A percentile compares a stretch with the other conserved stretches of the same genome.
Evolutionary conservation across 2,888 invertebrate species (phyloP).

Genomic region (Cantharis lateralis): DNA sequence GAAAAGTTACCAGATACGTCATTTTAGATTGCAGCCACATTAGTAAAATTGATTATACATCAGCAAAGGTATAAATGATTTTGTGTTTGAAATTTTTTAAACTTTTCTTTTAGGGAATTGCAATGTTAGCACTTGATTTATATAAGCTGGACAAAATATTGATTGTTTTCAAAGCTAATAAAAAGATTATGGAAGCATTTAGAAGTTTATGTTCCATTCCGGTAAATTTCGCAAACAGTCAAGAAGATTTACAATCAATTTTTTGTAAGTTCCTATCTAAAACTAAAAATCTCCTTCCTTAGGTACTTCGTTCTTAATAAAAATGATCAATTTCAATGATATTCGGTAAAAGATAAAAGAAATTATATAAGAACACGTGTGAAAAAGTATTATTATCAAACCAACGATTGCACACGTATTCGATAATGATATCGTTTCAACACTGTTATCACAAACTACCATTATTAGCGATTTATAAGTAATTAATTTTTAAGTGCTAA

Average conservation of each 20-base stretch:
- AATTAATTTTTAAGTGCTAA: too few species aligned
- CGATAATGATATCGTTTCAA: too few species aligned
- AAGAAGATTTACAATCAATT: background rate
- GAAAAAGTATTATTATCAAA: too few species aligned
- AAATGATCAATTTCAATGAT: too few species aligned
- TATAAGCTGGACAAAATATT: slow-evolving; percentile 39
- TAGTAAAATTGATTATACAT: slow-evolving; percentile 69
- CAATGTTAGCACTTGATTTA: slow-evolving; percentile 42
- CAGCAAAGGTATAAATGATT: slow-evolving; percentile 61
- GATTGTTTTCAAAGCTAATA: slow-evolving; percentile 34
- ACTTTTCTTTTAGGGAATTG: slow-evolving; percentile 44
- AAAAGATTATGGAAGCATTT: background rate
- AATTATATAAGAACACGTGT: too few species aligned
- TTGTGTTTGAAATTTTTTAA: background rate
- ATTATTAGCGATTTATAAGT: too few species aligned
- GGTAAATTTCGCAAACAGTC: background rate
- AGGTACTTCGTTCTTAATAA: too few species aligned
- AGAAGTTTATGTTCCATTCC: background rate
- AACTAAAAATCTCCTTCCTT: too few species aligned
- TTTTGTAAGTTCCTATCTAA: background rate
- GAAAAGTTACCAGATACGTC: slow-evolving; percentile 51
- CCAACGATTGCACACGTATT: too few species aligned
- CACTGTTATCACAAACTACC: too few species aligned
- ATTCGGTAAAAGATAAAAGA: too few species aligned
- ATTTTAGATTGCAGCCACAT: slow-evolving; percentile 68